Evolutionary conservation across 1,140 invertebrate species (phyloP), one percentile per base, ranked within the genome.

Genomic region (Hermetia illucens): DNA sequence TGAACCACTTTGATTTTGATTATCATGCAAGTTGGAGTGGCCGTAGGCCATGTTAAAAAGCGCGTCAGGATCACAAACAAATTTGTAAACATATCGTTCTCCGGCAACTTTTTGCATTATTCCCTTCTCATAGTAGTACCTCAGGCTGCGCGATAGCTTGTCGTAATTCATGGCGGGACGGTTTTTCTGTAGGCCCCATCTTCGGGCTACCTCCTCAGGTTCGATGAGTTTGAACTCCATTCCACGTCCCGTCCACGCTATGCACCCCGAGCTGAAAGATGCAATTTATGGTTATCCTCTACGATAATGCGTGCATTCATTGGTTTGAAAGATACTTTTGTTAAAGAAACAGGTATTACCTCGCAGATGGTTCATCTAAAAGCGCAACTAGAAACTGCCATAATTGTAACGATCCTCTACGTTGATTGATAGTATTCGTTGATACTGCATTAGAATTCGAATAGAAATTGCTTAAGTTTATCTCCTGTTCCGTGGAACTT

Each of bases 41-140:
- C 57, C 57, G 20, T 61, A 61, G 6, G 85, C 83, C 81, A 91
- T 87, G 40, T 82, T 86, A 63, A 92, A 91, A 0, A 93, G 66
- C 0, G 87, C 86, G 47, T 93, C 88, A 2, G 88, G 89, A 61
- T 92, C 88, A 62, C 89, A 94, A 1, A 94, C 88, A 55, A 94
- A 95, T 60, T 91, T 90, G 63, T 95, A 95, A 9, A 95, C 90
- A 64, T 94, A 94, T 44, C 90, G 72, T 59, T 95, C 89, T 2
- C 91, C 87, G 36, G 90, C 87, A 0, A 95, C 92, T 65, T 97
- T 97, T 57, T 94, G 90, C 84, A 98, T 96, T 54, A 98, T 98
- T 17, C 90, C 90, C 61, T 95, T 95, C 61, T 96, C 90, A 57
- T 96, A 96, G 52, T 96, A 96, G 52, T 96, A 95, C 8, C 91